phyloP scores from a whole-genome alignment of 2,113 vertebrate species.

The Agapornis roseicollis region DNA sequence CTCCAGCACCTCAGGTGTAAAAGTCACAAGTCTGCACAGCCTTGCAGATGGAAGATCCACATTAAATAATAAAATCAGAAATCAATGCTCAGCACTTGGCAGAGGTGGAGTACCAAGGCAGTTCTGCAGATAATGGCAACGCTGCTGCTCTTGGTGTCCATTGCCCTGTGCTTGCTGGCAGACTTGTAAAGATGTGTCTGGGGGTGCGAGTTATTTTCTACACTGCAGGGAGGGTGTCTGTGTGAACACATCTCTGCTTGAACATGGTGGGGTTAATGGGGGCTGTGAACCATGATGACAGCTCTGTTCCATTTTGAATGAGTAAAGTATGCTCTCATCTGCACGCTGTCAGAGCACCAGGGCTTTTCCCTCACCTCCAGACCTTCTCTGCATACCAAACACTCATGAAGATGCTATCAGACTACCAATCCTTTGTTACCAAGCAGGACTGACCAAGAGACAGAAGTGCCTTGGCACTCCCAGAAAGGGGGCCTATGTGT shows the following conservation, averaged over 20 bases:
- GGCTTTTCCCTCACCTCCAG: not conserved
- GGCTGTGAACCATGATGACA: rapidly evolving
- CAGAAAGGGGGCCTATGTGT: not conserved
- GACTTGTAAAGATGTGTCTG: not conserved
- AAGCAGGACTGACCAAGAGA: not conserved
- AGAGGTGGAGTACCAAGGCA: not conserved
- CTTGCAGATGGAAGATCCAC: not conserved
- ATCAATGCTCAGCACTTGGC: not conserved
- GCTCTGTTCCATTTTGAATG: not conserved
- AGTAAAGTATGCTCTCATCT: not conserved
- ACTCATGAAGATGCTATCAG: not conserved
- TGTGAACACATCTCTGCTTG: not conserved
- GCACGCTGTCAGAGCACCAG: rapidly evolving
- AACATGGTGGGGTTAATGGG: not conserved
- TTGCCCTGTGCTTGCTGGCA: not conserved
- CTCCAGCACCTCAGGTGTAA: slow-evolving; percentile 8
- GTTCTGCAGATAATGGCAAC: not conserved
- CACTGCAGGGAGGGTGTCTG: rapidly evolving
- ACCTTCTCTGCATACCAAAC: not conserved
- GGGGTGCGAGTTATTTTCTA: not conserved
- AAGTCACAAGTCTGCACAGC: not conserved
- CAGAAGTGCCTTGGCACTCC: not conserved
- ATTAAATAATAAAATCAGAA: not conserved
- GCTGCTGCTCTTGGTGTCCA: not conserved
- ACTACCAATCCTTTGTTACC: not conserved